Percentiles rank a stretch among this genome's conserved stretches.
Conservation (phyloP, 2,888 invertebrate genomes). For the Teinopalpus imperialis region DNA sequence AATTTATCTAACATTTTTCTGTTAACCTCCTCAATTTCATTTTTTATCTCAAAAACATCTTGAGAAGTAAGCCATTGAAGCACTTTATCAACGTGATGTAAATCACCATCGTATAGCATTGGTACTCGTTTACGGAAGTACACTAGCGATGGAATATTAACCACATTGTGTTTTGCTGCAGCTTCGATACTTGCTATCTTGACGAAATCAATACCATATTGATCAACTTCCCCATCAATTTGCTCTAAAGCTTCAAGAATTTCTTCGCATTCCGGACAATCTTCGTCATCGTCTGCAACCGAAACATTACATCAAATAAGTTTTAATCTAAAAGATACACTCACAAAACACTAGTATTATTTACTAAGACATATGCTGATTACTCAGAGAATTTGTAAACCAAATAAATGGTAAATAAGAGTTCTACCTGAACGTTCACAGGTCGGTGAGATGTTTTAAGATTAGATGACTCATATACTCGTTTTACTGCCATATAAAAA, state of each 20-base stretch:
- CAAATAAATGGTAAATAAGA: no score
- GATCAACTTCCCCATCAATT: slow-evolving; percentile 97
- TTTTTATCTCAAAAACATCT: slow-evolving; percentile 96
- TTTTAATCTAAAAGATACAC: no score
- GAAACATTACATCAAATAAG: no score
- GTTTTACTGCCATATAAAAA: no score
- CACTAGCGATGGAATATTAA: slow-evolving; percentile 92
- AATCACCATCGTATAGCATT: slow-evolving; percentile 93
- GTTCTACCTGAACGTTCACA: no score
- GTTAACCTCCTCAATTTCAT: slow-evolving; percentile 98
- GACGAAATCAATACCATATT: slow-evolving; percentile 96
- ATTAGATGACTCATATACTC: no score
- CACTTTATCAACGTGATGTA: slow-evolving; percentile 92
- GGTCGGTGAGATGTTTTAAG: no score
- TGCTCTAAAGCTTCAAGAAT: slow-evolving; percentile 95
- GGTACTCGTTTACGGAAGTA: slow-evolving; percentile 93
- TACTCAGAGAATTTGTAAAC: no score
- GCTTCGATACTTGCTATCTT: slow-evolving; percentile 93
- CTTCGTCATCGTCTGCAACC: slow-evolving; percentile 87
- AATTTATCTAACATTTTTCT: slow-evolving; percentile 97
- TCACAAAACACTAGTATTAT: no score
- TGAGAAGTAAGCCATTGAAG: slow-evolving; percentile 95
- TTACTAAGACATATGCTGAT: no score
- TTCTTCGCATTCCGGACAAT: slow-evolving; percentile 95
- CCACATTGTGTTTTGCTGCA: slow-evolving; percentile 90